These are phyloP conservation scores for Drosophila saltans DNA, from an alignment of 1,140 invertebrate genomes.

Conservation along the genomic window DNA sequence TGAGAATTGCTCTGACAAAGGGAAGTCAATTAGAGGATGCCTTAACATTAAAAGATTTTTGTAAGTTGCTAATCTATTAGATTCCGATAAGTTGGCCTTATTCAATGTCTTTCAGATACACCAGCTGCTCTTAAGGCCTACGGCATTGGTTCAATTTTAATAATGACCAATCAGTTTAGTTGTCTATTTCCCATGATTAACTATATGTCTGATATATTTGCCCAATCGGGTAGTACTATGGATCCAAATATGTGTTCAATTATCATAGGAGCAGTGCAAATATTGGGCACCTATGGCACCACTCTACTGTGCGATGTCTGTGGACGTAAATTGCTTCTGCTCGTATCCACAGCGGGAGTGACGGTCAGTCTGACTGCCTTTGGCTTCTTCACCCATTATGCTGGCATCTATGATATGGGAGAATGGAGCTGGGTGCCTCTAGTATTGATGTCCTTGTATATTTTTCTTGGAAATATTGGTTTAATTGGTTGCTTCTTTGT, in stretches of 20 bases:
- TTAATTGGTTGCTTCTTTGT: conserved; percentile 72
- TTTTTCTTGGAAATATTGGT: conserved; percentile 71
- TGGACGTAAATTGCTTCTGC: conserved; percentile 54
- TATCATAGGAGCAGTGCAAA: conserved; percentile 84
- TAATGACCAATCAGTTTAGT: conserved; percentile 59
- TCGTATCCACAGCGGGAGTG: conserved; percentile 56
- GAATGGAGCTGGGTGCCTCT: conserved; percentile 71
- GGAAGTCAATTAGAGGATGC: conserved; percentile 26
- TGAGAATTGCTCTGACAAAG: conserved; percentile 43
- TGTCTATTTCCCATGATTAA: conserved; percentile 65
- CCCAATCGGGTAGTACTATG: conserved; percentile 85
- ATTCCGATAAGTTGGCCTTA: too few species aligned
- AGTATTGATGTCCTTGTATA: conserved; percentile 58
- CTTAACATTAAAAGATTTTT: conserved; percentile 53
- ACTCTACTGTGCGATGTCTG: conserved; percentile 65
- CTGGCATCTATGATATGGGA: conserved; percentile 42
- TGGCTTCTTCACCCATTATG: conserved; percentile 49
- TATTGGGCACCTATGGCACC: conserved; percentile 71
- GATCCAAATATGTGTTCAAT: conserved; percentile 84
- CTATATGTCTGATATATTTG: conserved; percentile 86
- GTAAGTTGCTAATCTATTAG: conserved; percentile 28
- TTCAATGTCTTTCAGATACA: conserved; percentile 25
- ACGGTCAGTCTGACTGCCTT: conserved; percentile 46
- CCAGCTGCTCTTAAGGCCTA: conserved; percentile 46
- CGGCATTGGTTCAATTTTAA: conserved; percentile 36